Conservation (phyloP, 2,888 invertebrate genomes). For the Cylloceria caligata region DNA sequence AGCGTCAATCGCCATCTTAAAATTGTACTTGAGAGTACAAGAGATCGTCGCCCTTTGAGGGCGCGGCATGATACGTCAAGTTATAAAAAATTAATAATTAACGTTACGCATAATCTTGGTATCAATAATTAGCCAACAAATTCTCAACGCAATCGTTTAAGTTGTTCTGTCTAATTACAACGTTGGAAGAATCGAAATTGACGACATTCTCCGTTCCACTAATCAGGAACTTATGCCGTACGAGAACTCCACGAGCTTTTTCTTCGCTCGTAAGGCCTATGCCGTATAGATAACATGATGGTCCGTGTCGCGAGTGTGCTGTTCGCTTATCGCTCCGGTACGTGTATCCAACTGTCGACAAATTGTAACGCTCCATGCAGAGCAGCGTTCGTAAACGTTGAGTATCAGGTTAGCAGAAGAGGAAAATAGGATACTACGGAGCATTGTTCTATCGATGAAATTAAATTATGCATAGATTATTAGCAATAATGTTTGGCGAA, state of each 20-base stretch:
- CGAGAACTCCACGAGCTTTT: slow-evolving; percentile 46
- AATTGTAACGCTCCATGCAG: slow-evolving; percentile 69
- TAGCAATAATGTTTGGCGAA: slow-evolving; percentile 5
- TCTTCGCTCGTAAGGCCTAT: slow-evolving; percentile 15
- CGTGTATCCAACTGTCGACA: slow-evolving; percentile 34
- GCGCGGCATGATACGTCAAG: too few species aligned
- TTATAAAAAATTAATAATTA: too few species aligned
- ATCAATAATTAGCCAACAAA: slow-evolving; percentile 3
- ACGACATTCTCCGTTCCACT: slow-evolving; percentile 68
- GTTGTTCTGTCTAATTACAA: slow-evolving; percentile 64
- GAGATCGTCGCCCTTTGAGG: neutral
- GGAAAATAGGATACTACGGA: neutral
- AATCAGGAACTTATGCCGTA: slow-evolving; percentile 62
- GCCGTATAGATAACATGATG: slow-evolving; percentile 45
- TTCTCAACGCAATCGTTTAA: slow-evolving; percentile 2
- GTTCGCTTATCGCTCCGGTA: slow-evolving; percentile 33
- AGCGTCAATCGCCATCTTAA: neutral
- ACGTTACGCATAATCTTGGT: neutral
- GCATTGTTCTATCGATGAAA: slow-evolving; percentile 29
- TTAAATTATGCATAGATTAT: slow-evolving; percentile 22
- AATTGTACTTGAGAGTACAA: neutral
- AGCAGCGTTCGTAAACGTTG: slow-evolving; percentile 67
- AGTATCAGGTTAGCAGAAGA: slow-evolving; percentile 64
- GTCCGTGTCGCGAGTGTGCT: slow-evolving; percentile 6
- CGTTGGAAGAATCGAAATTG: slow-evolving; percentile 68